A percentile compares a stretch with the other conserved stretches of the same genome.
These are phyloP conservation scores for Leucophenga maculata DNA, from an alignment of 2,888 invertebrate genomes.

Conservation along the genomic window DNA sequence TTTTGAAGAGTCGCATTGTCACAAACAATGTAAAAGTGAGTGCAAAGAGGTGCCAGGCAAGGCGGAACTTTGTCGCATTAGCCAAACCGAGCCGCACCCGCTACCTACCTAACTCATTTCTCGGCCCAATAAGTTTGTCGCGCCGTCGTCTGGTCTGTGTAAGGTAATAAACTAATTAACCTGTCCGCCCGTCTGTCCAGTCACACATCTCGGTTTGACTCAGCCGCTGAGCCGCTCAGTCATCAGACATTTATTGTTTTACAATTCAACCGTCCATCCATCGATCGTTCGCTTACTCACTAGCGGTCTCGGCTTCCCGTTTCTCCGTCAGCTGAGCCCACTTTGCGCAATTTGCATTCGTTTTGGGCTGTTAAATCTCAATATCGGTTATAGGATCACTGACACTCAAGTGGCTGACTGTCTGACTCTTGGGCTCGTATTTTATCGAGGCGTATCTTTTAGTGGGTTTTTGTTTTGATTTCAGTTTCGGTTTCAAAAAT, in stretches of 20 bases:
- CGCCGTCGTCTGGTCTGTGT: constrained; percentile 18
- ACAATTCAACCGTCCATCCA: not conserved
- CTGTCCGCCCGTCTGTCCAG: not conserved
- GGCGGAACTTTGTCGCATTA: constrained; percentile 2
- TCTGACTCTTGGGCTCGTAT: constrained; percentile 20
- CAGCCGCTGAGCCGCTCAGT: constrained; percentile 23
- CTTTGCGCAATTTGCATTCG: constrained; percentile 30
- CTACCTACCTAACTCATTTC: not conserved
- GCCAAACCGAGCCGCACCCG: not conserved
- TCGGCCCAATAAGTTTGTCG: constrained; percentile 29
- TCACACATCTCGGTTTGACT: constrained; percentile 13
- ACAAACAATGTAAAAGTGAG: no score
- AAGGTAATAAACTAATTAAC: constrained; percentile 14
- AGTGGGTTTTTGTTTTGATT: constrained; percentile 25
- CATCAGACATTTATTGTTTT: constrained; percentile 30
- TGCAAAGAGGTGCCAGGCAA: constrained; percentile 6
- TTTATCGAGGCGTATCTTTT: constrained; percentile 28
- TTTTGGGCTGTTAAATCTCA: constrained; percentile 42
- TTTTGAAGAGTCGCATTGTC: constrained; percentile 8
- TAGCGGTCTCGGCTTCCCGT: constrained; percentile 2
- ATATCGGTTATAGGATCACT: constrained; percentile 66
- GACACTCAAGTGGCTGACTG: constrained; percentile 53
- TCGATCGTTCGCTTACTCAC: not conserved
- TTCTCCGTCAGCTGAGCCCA: constrained; percentile 3
- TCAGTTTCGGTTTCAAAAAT: constrained; percentile 11